These are phyloP conservation scores for Camponotus fellah DNA, from an alignment of 2,888 invertebrate species.

Conservation along the genomic window DNA sequence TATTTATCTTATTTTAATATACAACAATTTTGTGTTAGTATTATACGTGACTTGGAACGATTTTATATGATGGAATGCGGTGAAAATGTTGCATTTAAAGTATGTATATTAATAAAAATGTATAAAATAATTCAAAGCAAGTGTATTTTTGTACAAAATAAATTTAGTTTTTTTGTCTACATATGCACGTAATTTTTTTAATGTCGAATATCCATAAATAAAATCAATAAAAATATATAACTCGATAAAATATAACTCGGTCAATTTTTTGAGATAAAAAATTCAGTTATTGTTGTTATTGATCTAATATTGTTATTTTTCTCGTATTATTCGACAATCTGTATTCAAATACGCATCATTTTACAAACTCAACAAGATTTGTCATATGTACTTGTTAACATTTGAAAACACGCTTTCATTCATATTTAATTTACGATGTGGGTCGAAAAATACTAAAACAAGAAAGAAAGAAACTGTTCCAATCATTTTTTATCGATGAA, in stretches of 20 bases:
- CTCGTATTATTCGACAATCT: not conserved
- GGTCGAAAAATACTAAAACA: not conserved
- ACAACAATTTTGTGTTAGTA: not conserved
- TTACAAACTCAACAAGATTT: not conserved
- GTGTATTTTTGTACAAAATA: not conserved
- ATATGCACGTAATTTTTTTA: not conserved
- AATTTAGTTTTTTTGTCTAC: not conserved
- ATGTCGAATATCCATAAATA: not conserved
- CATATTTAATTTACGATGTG: not conserved
- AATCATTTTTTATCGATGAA: slow-evolving; percentile 8
- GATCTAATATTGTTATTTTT: not conserved
- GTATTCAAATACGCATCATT: not conserved
- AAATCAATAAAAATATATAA: too few species aligned
- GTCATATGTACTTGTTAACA: not conserved
- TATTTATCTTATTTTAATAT: not conserved
- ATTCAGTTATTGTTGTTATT: not conserved
- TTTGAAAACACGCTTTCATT: not conserved
- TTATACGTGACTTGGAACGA: not conserved
- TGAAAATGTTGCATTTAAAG: not conserved
- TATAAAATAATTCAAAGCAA: not conserved
- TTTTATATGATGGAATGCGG: not conserved
- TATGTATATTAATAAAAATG: not conserved
- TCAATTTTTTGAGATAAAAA: not conserved
- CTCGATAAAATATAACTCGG: not conserved
- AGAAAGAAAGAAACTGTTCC: not conserved